Evolutionary conservation across 2,797 vertebrate genomes (phyloP).

Genomic region (Neomorphus geoffroyi): DNA sequence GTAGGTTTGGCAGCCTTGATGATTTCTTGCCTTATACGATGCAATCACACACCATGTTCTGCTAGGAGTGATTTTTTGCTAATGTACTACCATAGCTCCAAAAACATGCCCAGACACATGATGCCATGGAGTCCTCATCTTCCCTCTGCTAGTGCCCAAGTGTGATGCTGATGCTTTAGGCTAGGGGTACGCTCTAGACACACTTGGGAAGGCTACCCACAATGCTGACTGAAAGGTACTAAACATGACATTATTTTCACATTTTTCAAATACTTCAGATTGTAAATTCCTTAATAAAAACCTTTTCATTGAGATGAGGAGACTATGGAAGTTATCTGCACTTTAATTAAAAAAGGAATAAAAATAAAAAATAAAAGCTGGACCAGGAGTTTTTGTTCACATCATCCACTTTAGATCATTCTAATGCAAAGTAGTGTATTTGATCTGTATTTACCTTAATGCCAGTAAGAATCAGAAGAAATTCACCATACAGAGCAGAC

Average conservation of each 20-base stretch:
- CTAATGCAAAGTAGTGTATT: neutral
- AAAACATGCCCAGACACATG: fast-evolving
- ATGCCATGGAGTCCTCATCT: fast-evolving
- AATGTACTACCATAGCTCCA: neutral
- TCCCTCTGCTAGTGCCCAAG: neutral
- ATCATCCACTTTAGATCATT: neutral
- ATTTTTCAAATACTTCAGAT: neutral
- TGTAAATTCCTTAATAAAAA: neutral
- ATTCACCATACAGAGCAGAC: neutral
- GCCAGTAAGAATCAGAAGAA: no score
- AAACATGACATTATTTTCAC: neutral
- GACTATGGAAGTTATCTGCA: neutral
- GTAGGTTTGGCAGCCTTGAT: neutral
- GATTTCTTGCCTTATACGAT: fast-evolving
- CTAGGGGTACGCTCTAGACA: no score
- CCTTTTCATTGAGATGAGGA: neutral
- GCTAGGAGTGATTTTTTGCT: no score
- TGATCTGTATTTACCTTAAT: neutral
- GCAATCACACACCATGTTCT: fast-evolving
- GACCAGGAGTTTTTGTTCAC: neutral
- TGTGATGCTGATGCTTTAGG: no score
- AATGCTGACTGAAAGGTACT: fast-evolving
- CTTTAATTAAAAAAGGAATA: neutral
- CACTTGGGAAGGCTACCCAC: no score
- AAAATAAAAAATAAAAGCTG: neutral